A percentile compares a stretch with the other conserved stretches of the same genome.
phyloP scores from a whole-genome alignment of 2,888 invertebrate species.

The Polyommatus icarus region DNA sequence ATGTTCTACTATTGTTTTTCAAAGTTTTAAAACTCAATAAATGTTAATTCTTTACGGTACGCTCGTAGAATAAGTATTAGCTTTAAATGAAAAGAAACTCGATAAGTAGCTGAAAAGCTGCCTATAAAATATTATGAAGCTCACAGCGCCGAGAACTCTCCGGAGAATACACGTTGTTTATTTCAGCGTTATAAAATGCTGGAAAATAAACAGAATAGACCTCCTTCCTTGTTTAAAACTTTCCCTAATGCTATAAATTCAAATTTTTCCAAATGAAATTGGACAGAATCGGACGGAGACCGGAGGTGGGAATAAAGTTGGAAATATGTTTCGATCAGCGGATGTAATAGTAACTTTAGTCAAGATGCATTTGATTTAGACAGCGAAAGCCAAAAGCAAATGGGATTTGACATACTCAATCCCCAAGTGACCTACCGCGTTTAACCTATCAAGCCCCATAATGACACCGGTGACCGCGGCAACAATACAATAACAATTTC shows the following conservation, averaged over 20 bases:
- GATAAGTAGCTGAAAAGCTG: background rate
- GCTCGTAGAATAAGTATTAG: background rate
- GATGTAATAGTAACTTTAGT: background rate
- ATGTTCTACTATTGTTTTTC: no score
- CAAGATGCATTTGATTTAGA: no score
- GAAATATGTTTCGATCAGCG: conserved; percentile 2
- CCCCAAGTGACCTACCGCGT: no score
- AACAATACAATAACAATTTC: no score
- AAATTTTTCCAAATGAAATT: conserved; percentile 17
- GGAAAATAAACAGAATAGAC: background rate
- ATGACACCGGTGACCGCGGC: no score
- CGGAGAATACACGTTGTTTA: background rate
- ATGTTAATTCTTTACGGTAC: no score
- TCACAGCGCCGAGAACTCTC: background rate
- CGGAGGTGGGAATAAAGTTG: conserved; percentile 14
- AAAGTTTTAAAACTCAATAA: no score
- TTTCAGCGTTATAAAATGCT: conserved; percentile 3
- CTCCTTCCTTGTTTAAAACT: background rate
- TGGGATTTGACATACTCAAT: no score
- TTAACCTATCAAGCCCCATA: no score
- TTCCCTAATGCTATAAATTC: conserved; percentile 15
- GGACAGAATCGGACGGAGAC: conserved; percentile 3
- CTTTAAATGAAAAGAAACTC: background rate
- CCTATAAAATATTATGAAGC: background rate
- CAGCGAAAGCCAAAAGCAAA: no score